phyloP scores from a whole-genome alignment of 2,113 vertebrate genomes.

The Crotalus viridis region DNA sequence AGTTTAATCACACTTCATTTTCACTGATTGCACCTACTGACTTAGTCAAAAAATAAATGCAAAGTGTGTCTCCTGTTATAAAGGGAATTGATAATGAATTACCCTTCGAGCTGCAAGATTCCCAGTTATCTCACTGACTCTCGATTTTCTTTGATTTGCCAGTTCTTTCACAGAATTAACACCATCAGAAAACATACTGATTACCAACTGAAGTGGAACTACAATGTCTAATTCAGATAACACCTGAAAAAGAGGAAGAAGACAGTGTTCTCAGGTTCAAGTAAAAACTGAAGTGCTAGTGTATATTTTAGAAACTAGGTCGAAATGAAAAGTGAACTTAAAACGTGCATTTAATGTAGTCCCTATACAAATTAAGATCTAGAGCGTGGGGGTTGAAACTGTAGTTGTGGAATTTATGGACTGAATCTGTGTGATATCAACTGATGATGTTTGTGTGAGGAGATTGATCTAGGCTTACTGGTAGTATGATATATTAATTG shows the following conservation, averaged over 20 bases:
- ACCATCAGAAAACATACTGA: conserved; percentile 98
- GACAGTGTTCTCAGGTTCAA: conserved; percentile 36
- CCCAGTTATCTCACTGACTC: conserved; percentile 81
- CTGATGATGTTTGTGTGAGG: background rate
- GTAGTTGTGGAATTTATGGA: background rate
- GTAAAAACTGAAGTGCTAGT: conserved; percentile 7
- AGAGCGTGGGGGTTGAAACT: background rate
- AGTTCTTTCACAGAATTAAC: conserved; percentile 98
- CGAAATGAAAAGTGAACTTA: background rate
- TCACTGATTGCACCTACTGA: background rate
- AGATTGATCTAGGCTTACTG: background rate
- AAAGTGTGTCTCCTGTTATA: background rate
- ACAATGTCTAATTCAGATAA: conserved; percentile 96
- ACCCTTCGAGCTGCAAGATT: conserved; percentile 88
- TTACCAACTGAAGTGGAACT: conserved; percentile 93
- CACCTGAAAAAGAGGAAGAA: conserved; percentile 75
- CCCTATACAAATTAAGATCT: background rate
- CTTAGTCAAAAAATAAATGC: background rate
- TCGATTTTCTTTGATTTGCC: conserved; percentile 92
- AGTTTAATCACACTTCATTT: background rate
- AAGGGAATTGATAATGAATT: conserved; percentile 55
- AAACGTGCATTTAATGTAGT: background rate
- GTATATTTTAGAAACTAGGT: background rate
- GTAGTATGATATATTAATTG: background rate
- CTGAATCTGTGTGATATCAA: background rate